A percentile compares a stretch with the other conserved stretches of the same genome.
Evolutionary conservation across 2,113 vertebrate genomes (phyloP).

Genomic region (Ailuropoda melanoleuca): DNA sequence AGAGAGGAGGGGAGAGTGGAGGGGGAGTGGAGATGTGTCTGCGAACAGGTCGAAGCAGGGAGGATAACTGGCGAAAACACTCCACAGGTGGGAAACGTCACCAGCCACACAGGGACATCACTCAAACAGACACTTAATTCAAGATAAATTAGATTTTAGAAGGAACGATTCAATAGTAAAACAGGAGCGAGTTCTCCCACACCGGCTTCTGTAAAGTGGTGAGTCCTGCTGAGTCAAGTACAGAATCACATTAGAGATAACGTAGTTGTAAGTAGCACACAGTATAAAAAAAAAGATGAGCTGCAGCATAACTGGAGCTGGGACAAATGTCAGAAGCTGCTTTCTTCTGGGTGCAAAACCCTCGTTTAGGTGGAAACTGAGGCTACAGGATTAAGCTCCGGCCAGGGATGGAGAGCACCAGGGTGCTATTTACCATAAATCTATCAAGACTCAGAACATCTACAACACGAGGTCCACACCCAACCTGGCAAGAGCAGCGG

Average conservation of each 20-base stretch:
- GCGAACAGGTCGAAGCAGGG: background rate
- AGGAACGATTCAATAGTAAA: background rate
- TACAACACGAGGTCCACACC: background rate
- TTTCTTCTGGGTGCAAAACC: background rate
- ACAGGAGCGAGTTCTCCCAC: too few relatives aligned
- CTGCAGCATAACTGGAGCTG: accelerated
- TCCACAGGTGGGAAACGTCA: background rate
- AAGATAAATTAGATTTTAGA: background rate
- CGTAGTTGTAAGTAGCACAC: background rate
- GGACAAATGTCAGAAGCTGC: background rate
- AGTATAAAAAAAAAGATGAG: background rate
- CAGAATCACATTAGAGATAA: background rate
- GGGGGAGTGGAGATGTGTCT: background rate
- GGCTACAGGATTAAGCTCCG: accelerated
- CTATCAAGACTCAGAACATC: too few relatives aligned
- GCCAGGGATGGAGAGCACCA: background rate
- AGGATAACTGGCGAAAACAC: background rate
- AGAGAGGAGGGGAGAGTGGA: too few relatives aligned
- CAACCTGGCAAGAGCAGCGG: background rate
- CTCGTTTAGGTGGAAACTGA: background rate
- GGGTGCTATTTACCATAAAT: accelerated
- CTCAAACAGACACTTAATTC: background rate
- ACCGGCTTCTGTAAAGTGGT: background rate
- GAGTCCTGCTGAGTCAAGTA: background rate
- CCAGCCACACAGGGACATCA: background rate